phyloP scores from a whole-genome alignment of 2,888 invertebrate genomes.

The Dichetophora obliterata region DNA sequence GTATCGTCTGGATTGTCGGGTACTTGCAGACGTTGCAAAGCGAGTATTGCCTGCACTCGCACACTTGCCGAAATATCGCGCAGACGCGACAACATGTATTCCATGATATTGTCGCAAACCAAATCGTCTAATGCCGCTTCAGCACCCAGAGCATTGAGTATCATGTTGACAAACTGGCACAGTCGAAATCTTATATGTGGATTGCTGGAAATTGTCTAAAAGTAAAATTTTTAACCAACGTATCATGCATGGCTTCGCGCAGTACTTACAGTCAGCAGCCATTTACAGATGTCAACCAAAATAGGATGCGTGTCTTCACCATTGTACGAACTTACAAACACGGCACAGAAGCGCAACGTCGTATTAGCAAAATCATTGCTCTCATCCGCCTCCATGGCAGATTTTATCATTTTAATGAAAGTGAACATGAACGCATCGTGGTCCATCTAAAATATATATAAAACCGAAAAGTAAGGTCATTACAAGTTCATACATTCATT shows the following conservation, averaged over 20 bases:
- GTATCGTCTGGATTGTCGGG: slow-evolving; percentile 81
- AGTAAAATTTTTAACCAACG: slow-evolving; percentile 1
- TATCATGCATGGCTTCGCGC: neutral
- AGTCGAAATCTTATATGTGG: slow-evolving; percentile 78
- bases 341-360: slow-evolving; percentile 79
- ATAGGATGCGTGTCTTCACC: slow-evolving; percentile 69
- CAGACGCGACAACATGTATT: slow-evolving; percentile 77
- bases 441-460: slow-evolving; percentile 69
- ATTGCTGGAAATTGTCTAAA: slow-evolving; percentile 70
- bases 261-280: slow-evolving; percentile 60
- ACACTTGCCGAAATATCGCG: slow-evolving; percentile 83
- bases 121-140: slow-evolving; percentile 83
- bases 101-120: slow-evolving; percentile 79
- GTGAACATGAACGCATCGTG: slow-evolving; percentile 75
- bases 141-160: slow-evolving; percentile 80
- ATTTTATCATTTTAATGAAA: slow-evolving; percentile 76
- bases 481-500: neutral
- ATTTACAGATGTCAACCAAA: slow-evolving; percentile 59
- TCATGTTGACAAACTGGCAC: slow-evolving; percentile 83
- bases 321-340: slow-evolving; percentile 76
- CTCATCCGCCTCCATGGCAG: slow-evolving; percentile 77
- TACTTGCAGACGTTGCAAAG: slow-evolving; percentile 84
- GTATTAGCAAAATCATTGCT: slow-evolving; percentile 78
- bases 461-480: neutral
- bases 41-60: slow-evolving; percentile 83